Base-by-base conservation (phyloP, 2,888 invertebrate species). In the Hecatera dysodea region DNA sequence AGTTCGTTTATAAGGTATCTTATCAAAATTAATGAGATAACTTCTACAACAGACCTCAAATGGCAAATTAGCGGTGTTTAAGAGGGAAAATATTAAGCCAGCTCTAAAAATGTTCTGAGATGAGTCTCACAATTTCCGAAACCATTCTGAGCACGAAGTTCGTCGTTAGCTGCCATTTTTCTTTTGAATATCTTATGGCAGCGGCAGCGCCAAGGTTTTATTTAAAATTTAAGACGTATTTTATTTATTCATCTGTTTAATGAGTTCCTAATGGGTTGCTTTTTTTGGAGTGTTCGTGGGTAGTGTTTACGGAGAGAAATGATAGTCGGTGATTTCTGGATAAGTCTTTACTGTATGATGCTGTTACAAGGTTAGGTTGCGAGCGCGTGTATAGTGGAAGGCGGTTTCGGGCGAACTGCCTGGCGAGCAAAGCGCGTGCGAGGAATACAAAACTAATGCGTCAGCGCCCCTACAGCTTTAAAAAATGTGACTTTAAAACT, bases 181-280 rank as follows among this genome's bases (percentile, higher is more conserved):
- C 81, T 36, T 83, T 81, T 78, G 81, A 82, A 82, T 82, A 81
- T 72, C 75, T 83, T 78, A 78, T 68, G 67, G 64, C 60, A 68
- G 69, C 39, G 53, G 42, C 11, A 52, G 69, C 33, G 53, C 44
- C 12, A 52, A 63, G 29, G 64, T 78, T 78, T 62, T 48, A 73
- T 55, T 52, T 36, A 24, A 48, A 33, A 73, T 55, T 55, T 33
- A 24, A 53, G 46, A 36, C 64, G 42, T 67, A 55, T 63, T 80
- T 71, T 75, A 78, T 80, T 75, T 71, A 75, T 81, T 82, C 67
- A 78, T 68, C 50, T 46, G 22, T 56, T 75, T 72, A 48, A 53
- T 59, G 57, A 78, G 62, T 67, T 52, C 42, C 12, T 77, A 62
- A 79, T 81, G 61, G 64, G 46, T 59, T n/a, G 19, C 42, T n/a